Base-by-base conservation (phyloP, 2,113 vertebrate species). In the Planiliza haematocheilus region DNA sequence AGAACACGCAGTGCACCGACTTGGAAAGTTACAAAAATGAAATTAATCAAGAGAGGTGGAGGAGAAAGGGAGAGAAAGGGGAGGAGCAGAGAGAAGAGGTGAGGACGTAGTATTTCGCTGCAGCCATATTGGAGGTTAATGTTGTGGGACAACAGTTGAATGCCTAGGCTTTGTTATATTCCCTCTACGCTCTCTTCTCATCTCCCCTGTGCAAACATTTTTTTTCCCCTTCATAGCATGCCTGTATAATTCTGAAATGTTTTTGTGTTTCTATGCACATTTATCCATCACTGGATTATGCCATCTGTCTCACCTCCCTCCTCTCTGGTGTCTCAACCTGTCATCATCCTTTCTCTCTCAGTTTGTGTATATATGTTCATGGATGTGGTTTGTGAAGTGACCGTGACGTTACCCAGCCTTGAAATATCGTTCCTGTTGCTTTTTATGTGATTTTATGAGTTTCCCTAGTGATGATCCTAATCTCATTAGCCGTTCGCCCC, bases 401-500 rank as follows among this genome's bases (percentile, higher is more conserved):
- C 70, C 65, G 11, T 48, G 7, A 79, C 12, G 1, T 67, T 65
- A 73, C 69, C 60, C 34, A 45, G 39, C 63, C 50, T 36, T 66
- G 50, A 67, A 59, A 77, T 55, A 42, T 49, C 62, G 45, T 71
- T 48, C 24, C 71, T 14, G 20, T 57, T 38, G 48, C 58, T 64
- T 38, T 80, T 70, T 38, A 75, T 81, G 45, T 46, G 45, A 42
- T 60, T 30, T 38, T 41, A 9, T 11, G 4, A 30, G 41, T 60
- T 52, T 71, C 61, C 48, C 21, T 4, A 10, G 37, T 36, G 56
- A 77, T 49, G 52, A 70, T 65, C 37, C 20, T 65, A 42, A 56
- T 74, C 73, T 85, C 50, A 69, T 83, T 75, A 78, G 39, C 53
- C 51, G 58, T 67, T 7, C 50, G 57, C 24, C 46, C 60, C n/a